A percentile compares a stretch with the other conserved stretches of the same genome.
These are phyloP conservation scores for Asarcornis scutulata DNA, from an alignment of 2,113 vertebrate species.

Conservation along the genomic window DNA sequence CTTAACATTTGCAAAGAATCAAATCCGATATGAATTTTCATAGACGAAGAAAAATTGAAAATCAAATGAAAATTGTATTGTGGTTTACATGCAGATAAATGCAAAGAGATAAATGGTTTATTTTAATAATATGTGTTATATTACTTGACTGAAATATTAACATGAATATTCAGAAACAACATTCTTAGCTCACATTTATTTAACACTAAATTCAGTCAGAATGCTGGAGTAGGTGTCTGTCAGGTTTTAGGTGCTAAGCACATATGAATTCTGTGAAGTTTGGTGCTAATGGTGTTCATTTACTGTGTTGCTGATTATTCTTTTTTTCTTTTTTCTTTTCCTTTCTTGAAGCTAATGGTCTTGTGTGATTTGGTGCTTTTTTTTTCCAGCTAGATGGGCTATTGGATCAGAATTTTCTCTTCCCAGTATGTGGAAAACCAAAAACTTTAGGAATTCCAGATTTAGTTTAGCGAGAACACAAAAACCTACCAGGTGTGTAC, in stretches of 20 bases:
- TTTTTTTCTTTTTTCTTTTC: neutral
- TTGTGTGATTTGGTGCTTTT: neutral
- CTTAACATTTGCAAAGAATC: neutral
- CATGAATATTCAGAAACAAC: neutral
- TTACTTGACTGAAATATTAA: neutral
- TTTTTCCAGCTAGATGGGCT: neutral
- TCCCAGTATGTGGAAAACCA: neutral
- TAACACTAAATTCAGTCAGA: neutral
- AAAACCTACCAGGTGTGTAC: neutral
- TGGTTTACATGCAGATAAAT: neutral
- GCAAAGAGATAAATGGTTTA: neutral
- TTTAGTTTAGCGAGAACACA: neutral
- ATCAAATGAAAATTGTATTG: neutral
- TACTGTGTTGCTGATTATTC: neutral
- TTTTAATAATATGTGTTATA: neutral
- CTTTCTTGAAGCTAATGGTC: neutral
- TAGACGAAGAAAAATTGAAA: neutral
- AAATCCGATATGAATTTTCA: neutral
- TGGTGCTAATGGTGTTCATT: neutral
- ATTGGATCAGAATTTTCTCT: neutral
- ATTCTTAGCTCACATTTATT: neutral
- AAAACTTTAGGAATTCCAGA: neutral
- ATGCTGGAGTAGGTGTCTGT: neutral
- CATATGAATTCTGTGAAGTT: neutral
- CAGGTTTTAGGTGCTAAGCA: neutral